Conservation (phyloP, 2,113 vertebrate species). For the Anarrhichthys ocellatus region DNA sequence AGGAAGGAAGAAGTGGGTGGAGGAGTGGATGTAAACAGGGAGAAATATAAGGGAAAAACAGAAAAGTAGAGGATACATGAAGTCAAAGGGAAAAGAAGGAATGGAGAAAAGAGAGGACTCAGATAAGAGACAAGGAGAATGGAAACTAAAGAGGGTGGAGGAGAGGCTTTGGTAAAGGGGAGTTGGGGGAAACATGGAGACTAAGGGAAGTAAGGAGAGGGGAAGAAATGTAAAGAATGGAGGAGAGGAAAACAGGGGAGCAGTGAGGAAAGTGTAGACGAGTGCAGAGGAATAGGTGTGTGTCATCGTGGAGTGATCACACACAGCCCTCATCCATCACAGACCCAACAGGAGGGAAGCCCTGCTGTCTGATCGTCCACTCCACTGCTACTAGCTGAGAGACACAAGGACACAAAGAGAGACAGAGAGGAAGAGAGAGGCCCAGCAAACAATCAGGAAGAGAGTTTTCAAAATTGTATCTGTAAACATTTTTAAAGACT, state of each 20-base stretch:
- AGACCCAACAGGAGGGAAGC: slow-evolving; percentile 62
- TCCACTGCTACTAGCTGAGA: neutral
- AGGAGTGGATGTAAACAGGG: neutral
- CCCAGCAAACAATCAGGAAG: neutral
- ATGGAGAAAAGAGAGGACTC: neutral
- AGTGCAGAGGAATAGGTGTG: slow-evolving; percentile 33
- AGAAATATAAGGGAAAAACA: neutral
- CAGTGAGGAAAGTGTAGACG: neutral
- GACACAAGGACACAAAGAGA: neutral
- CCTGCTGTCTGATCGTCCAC: slow-evolving; percentile 60
- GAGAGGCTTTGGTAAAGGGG: neutral
- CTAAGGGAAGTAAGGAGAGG: neutral
- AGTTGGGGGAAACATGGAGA: neutral
- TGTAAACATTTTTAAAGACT: neutral
- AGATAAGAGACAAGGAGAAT: neutral
- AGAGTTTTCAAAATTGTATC: neutral
- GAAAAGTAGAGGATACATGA: neutral
- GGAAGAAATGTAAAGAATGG: neutral
- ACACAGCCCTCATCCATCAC: slow-evolving; percentile 60
- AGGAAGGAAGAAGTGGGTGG: no score
- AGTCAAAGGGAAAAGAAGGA: neutral
- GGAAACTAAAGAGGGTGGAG: neutral
- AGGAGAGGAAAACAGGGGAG: neutral
- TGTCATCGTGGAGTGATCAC: slow-evolving; percentile 48
- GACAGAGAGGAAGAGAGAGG: neutral